Conservation (phyloP, 2,113 vertebrate species). For the Apus apus region DNA sequence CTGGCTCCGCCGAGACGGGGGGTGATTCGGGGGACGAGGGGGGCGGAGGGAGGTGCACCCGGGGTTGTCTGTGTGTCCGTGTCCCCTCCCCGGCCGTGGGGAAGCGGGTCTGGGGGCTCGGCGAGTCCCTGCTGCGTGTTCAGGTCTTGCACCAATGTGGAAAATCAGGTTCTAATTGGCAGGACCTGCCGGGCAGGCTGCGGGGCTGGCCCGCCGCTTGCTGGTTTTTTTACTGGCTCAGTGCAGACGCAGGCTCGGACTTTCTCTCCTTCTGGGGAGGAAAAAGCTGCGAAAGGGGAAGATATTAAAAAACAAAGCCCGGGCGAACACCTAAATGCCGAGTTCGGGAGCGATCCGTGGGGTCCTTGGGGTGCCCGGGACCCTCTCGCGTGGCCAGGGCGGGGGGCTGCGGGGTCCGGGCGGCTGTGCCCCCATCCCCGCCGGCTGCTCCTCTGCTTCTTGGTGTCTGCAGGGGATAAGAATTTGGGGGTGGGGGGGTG, state of each 20-base stretch:
- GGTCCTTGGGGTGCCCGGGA: neutral
- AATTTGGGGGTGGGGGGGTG: rapidly evolving
- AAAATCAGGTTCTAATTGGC: neutral
- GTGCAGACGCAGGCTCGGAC: neutral
- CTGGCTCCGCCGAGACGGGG: neutral
- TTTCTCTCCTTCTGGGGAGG: neutral
- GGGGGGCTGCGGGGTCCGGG: neutral
- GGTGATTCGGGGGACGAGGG: too few relatives aligned
- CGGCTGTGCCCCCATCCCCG: rapidly evolving
- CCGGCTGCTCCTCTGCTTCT: rapidly evolving
- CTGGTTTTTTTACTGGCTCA: neutral
- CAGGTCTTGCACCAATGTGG: neutral
- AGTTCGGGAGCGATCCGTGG: rapidly evolving
- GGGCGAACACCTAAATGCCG: rapidly evolving
- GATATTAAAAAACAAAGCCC: neutral
- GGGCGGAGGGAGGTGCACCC: too few relatives aligned
- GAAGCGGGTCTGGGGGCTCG: neutral
- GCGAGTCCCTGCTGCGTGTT: neutral
- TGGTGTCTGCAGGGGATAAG: rapidly evolving
- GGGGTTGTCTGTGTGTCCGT: too few relatives aligned
- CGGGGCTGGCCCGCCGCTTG: too few relatives aligned
- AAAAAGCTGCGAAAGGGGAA: neutral
- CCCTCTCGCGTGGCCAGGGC: rapidly evolving
- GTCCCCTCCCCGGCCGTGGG: too few relatives aligned
- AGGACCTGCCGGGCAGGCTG: neutral